Base-by-base conservation (phyloP, 1,140 invertebrate genomes). In the Ceratosolen fusciceps region DNA sequence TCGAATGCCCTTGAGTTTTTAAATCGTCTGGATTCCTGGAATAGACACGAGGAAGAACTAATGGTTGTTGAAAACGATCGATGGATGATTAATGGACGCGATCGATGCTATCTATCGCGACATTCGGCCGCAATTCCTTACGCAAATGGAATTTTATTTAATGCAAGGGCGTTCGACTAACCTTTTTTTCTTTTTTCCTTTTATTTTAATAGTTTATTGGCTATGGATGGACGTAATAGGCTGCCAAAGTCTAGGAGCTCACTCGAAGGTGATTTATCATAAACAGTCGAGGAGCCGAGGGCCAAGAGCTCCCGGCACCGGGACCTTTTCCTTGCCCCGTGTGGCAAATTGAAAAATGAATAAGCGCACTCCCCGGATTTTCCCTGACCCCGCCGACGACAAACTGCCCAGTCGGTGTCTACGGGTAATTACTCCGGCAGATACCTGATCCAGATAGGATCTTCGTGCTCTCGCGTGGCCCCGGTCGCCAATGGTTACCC, bases 401-500 rank as follows among this genome's bases (percentile, higher is more conserved):
- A 72, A 71, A 47, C 54, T 24, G 39, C 54, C 19, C 76, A 62
- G 76, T 72, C 37, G 68, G 67, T 78, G 54, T 62, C 76, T 80
- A 80, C 16, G 80, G 34, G 74, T 83, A 83, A 84, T 84, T 82
- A 82, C 26, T 74, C 52, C 60, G 34, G 37, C 70, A 43, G 83
- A 84, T 82, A 83, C 74, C 79, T n/a, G n/a, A n/a, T n/a, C 3
- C 49, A 16, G 49, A 52, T 52, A 52, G 76, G 79, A 84, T 83
- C 81, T 81, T 29, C 21, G 52, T 7, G 8, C 29, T 19, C 21
- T 52, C 54, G 39, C 49, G 0, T 12, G 14, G n/a, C 14, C 1
- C 19, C 24, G 70, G 72, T 71, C 62, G 2, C 14, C 29, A 14
- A 29, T 29, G 24, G 7, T 19, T 10, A 21, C 19, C 37, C 19